A percentile compares a stretch with the other conserved stretches of the same genome.
These are phyloP conservation scores for Anarhynchus alexandrinus DNA, from an alignment of 2,113 vertebrate species.

Conservation along the genomic window DNA sequence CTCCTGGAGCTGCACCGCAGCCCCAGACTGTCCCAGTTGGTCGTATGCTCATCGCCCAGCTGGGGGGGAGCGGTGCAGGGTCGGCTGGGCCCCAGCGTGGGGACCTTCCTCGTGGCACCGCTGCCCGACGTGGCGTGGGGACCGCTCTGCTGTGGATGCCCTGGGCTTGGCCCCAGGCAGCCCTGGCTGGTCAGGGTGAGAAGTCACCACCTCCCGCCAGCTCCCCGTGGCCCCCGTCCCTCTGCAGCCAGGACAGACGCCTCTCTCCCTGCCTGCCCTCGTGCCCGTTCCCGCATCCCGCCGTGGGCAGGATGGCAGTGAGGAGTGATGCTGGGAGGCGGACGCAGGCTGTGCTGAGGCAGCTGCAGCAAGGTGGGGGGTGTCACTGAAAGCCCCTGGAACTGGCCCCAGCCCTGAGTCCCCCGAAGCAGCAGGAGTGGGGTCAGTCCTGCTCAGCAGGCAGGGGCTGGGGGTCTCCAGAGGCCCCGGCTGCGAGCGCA, in stretches of 20 bases:
- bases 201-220: not conserved
- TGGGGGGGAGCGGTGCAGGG: rapidly evolving
- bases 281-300: rapidly evolving
- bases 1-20: not conserved
- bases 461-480: not conserved
- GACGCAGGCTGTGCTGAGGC: rapidly evolving
- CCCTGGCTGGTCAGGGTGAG: not conserved
- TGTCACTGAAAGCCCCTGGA: not conserved
- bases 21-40: not conserved
- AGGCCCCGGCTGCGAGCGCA: not conserved
- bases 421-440: not conserved
- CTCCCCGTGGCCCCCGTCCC: not conserved
- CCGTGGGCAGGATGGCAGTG: not conserved
- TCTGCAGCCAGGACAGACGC: not conserved
- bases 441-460: not conserved
- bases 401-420: too few species aligned
- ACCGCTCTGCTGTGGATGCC: rapidly evolving
- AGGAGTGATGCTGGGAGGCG: not conserved
- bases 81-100: rapidly evolving
- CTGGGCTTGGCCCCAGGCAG: not conserved
- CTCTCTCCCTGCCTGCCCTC: not conserved
- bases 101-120: rapidly evolving
- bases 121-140: rapidly evolving
- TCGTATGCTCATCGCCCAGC: rapidly evolving
- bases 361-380: not conserved